phyloP scores from a whole-genome alignment of 2,888 invertebrate species.

The Oasisia sp. region DNA sequence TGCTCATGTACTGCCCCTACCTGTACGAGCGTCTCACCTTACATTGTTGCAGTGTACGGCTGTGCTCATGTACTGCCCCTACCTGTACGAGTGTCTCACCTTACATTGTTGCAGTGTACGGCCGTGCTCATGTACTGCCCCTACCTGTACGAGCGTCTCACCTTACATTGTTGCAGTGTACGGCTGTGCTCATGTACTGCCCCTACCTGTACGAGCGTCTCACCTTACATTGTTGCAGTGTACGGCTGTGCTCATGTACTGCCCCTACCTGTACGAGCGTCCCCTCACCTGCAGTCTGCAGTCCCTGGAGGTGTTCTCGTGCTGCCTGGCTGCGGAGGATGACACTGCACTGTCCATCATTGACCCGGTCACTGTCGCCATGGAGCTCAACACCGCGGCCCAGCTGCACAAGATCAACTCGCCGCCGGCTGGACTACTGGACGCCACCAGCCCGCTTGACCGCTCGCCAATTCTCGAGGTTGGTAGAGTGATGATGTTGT shows the following conservation, averaged over 20 bases:
- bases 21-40: too few species aligned
- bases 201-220: neutral
- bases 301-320: constrained; percentile 88
- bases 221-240: constrained; percentile 69
- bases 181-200: too few species aligned
- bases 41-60: too few species aligned
- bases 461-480: constrained; percentile 61
- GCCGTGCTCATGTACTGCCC: too few species aligned
- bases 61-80: too few species aligned
- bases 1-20: too few species aligned
- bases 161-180: too few species aligned
- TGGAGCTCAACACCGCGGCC: constrained; percentile 59
- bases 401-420: constrained; percentile 47
- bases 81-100: too few species aligned
- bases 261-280: constrained; percentile 75
- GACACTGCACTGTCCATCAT: constrained; percentile 94
- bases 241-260: constrained; percentile 87
- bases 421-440: constrained; percentile 49
- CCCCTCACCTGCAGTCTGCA: constrained; percentile 76
- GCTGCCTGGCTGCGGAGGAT: constrained; percentile 88
- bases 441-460: constrained; percentile 51
- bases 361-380: constrained; percentile 74
- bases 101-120: too few species aligned
- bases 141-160: too few species aligned
- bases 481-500: neutral